Conservation (phyloP, 1,140 invertebrate genomes). For the Trichoplusia ni region DNA sequence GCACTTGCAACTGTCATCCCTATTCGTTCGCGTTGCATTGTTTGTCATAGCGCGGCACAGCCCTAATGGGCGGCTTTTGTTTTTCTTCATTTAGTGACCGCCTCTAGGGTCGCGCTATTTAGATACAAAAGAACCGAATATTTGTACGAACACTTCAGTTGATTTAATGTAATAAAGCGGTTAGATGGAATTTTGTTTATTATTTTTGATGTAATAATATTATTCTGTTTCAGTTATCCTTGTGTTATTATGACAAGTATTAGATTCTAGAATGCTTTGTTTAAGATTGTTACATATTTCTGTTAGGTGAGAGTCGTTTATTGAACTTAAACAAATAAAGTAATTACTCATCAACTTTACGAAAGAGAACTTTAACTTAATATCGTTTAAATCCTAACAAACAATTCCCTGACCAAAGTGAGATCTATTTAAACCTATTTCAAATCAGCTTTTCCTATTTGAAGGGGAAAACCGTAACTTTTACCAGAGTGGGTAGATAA, state of each 20-base stretch:
- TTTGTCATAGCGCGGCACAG: conserved; percentile 53
- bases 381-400: too few relatives aligned
- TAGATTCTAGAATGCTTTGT: too few relatives aligned
- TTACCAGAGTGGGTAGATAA: conserved; percentile 1
- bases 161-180: conserved; percentile 39
- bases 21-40: conserved; percentile 36
- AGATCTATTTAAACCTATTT: not conserved
- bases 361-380: too few relatives aligned
- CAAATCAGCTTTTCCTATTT: conserved; percentile 3
- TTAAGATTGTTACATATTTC: too few relatives aligned
- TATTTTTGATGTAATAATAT: not conserved
- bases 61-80: conserved; percentile 61
- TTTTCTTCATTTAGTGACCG: conserved; percentile 59
- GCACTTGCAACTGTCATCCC: not conserved
- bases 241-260: too few relatives aligned
- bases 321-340: too few relatives aligned
- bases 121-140: conserved; percentile 51
- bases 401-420: too few relatives aligned
- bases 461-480: conserved; percentile 9
- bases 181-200: conserved; percentile 5
- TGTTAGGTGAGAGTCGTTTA: too few relatives aligned
- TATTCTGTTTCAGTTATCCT: too few relatives aligned
- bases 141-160: conserved; percentile 37
- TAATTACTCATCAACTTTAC: too few relatives aligned
- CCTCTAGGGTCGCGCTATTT: conserved; percentile 42